Base-by-base conservation (phyloP, 2,888 invertebrate species). In the Acholoe squamosa region DNA sequence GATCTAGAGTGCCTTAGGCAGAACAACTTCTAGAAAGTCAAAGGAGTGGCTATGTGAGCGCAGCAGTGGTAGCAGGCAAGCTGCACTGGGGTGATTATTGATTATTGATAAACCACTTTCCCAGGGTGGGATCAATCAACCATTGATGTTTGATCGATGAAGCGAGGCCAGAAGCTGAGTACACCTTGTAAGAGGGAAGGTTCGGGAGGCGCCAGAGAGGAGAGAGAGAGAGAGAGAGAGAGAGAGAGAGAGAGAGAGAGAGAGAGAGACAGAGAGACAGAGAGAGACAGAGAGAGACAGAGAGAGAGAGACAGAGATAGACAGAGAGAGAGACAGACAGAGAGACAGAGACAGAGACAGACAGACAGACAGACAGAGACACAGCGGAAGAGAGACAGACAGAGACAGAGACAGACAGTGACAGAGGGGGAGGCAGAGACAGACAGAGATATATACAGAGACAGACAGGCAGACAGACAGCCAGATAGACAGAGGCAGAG, bases 101-200 rank as follows among this genome's bases (percentile, higher is more conserved):
- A 61, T 61, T 61, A 61, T 61, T 61, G 61, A 61, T 61, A 19
- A 61, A 61, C 61, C 61, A 61, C n/a, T 61, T 61, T 61, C 61
- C 61, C 61, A n/a, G 61, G 61, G 61, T 61, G 19, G 61, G 61
- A 61, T 61, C 61, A 61, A 61, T 61, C 61, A 61, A 61, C 61
- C 61, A 61, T 61, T 61, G 61, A 61, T 61, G 61, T 61, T 61
- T 61, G 61, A 61, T 61, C 61, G 61, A 61, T 61, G 61, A n/a
- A 61, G 61, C 61, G 61, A 61, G 61, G 61, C 61, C 61, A n/a
- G n/a, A 61, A 19, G 19, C 61, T 61, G 61, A 61, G 61, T 61
- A n/a, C n/a, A 19, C n/a, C 61, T n/a, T 61, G 61, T 61, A 61
- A 61, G 61, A 61, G 14, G 1, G 5, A 3, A 19, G 61, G 61